Evolutionary conservation across 1,140 invertebrate species (phyloP).

Genomic region (Neodiprion pinetum): DNA sequence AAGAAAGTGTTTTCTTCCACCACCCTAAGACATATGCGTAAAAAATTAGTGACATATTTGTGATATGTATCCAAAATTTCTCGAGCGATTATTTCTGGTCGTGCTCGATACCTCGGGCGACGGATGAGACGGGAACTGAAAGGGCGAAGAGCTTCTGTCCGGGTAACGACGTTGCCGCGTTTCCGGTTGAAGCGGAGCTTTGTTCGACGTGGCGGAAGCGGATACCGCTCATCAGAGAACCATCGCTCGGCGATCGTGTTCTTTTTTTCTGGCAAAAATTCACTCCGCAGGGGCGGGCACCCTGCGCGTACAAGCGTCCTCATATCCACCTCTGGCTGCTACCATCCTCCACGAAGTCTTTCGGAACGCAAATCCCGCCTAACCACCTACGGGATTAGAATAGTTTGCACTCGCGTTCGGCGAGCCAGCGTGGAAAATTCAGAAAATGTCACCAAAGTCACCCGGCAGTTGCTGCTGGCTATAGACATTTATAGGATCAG

Average conservation of each 20-base stretch:
- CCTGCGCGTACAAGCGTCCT: no score
- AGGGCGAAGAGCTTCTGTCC: background rate
- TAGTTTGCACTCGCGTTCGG: background rate
- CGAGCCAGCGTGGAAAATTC: no score
- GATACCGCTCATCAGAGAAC: conserved; percentile 56
- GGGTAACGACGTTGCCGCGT: conserved; percentile 52
- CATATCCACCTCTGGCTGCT: background rate
- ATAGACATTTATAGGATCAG: no score
- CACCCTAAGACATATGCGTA: background rate
- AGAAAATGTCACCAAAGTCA: no score
- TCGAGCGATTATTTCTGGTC: no score
- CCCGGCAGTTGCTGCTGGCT: no score
- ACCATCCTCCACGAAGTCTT: background rate
- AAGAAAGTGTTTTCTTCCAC: no score
- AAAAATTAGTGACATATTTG: background rate
- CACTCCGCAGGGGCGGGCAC: background rate
- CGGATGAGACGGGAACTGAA: background rate
- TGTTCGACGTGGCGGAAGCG: conserved; percentile 52
- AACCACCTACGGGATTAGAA: background rate
- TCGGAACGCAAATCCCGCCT: background rate
- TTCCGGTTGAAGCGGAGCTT: conserved; percentile 50
- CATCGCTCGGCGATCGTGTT: conserved; percentile 37
- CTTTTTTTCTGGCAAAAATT: background rate
- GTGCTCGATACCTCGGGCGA: background rate
- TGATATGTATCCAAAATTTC: no score